Evolutionary conservation across 2,113 vertebrate species (phyloP).

Genomic region (Chlamydotis undulata): DNA sequence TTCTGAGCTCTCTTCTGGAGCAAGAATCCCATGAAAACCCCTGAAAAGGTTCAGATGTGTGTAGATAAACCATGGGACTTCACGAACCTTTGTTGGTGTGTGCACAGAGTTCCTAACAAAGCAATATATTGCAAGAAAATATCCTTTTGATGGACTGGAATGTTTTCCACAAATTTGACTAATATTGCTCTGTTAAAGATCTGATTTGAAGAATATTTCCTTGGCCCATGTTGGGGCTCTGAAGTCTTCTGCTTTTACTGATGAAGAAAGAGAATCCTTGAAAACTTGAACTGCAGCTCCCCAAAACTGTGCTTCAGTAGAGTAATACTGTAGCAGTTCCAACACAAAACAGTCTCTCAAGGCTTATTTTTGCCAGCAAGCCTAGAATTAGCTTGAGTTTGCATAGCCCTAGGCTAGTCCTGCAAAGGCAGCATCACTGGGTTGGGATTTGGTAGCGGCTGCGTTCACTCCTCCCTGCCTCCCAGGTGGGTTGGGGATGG

Average conservation of each 20-base stretch:
- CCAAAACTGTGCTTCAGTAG: neutral
- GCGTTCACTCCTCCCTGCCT: neutral
- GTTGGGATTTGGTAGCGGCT: neutral
- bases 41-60: neutral
- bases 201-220: neutral
- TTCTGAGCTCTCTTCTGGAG: neutral
- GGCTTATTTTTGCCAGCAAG: neutral
- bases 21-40: neutral
- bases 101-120: neutral
- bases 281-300: neutral
- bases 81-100: neutral
- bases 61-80: neutral
- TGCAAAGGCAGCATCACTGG: neutral
- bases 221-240: neutral
- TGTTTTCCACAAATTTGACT: neutral
- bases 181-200: neutral
- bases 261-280: neutral
- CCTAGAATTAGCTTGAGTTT: neutral
- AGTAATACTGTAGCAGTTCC: neutral
- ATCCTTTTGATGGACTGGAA: neutral
- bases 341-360: neutral
- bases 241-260: neutral
- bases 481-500: neutral
- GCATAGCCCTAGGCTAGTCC: neutral
- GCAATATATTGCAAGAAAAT: neutral